A percentile compares a stretch with the other conserved stretches of the same genome.
These are phyloP conservation scores for Pavo muticus DNA, from an alignment of 2,113 vertebrate genomes.

Conservation along the genomic window DNA sequence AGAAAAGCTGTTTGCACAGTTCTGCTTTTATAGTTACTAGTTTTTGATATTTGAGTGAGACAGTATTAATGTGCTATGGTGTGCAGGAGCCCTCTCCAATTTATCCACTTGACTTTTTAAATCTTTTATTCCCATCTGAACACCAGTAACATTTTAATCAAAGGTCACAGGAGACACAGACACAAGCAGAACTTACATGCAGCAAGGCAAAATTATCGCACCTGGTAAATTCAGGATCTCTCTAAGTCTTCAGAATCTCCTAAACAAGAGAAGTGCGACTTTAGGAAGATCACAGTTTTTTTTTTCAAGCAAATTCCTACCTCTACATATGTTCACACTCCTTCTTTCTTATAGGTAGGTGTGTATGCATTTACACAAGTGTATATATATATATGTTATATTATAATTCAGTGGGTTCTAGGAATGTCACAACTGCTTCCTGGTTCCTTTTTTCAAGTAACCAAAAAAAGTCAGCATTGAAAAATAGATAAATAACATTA, in stretches of 20 bases:
- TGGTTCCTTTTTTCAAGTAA: neutral
- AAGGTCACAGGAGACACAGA: slow-evolving; percentile 16
- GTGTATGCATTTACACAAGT: neutral
- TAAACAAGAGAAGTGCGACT: neutral
- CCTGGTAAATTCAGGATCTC: neutral
- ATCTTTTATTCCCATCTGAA: slow-evolving; percentile 22
- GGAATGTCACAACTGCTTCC: neutral
- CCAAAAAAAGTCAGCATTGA: neutral
- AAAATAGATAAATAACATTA: neutral
- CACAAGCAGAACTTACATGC: neutral
- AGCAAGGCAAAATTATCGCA: neutral
- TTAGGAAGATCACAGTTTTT: neutral
- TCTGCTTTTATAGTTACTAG: slow-evolving; percentile 1
- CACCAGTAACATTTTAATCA: slow-evolving; percentile 17
- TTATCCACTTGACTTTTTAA: slow-evolving; percentile 35
- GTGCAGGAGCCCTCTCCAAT: slow-evolving; percentile 1
- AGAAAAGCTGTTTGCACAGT: slow-evolving; percentile 17
- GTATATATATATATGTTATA: too few relatives aligned
- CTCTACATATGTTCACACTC: neutral
- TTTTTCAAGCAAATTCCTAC: neutral
- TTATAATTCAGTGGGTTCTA: neutral
- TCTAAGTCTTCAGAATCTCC: neutral
- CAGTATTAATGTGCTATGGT: neutral
- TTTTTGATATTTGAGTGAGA: neutral
- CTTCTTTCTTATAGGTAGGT: neutral